Evolutionary conservation across 1,140 invertebrate species (phyloP).

Genomic region (Planococcus citri): DNA sequence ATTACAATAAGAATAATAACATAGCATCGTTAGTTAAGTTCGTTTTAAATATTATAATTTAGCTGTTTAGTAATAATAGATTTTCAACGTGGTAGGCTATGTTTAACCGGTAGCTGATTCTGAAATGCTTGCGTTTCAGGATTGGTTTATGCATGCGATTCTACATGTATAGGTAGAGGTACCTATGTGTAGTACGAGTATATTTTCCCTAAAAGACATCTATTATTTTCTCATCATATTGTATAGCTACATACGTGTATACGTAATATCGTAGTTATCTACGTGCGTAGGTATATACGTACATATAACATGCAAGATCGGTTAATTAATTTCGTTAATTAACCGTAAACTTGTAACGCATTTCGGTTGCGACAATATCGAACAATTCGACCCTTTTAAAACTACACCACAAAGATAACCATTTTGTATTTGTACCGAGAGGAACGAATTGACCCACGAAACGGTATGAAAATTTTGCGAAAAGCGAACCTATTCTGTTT

Average conservation of each 20-base stretch:
- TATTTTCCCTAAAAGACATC: constrained; percentile 3
- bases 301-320: background rate
- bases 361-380: background rate
- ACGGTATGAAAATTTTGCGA: no score
- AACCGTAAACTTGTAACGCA: background rate
- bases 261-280: no score
- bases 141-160: constrained; percentile 6
- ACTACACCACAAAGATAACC: no score
- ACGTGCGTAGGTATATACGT: no score
- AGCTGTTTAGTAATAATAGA: constrained; percentile 7
- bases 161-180: no score
- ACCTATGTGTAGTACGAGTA: no score
- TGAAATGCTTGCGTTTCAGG: background rate
- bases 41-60: constrained; percentile 3
- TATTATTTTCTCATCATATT: background rate
- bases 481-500: no score
- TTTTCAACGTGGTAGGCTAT: background rate
- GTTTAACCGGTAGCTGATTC: constrained; percentile 6
- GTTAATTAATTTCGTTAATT: constrained; percentile 4
- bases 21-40: background rate
- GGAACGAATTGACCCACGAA: no score
- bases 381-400: background rate
- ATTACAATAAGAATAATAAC: constrained; percentile 8
- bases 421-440: no score
- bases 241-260: no score